Evolutionary conservation across 2,113 vertebrate species (phyloP).

Genomic region (Narcine bancroftii): DNA sequence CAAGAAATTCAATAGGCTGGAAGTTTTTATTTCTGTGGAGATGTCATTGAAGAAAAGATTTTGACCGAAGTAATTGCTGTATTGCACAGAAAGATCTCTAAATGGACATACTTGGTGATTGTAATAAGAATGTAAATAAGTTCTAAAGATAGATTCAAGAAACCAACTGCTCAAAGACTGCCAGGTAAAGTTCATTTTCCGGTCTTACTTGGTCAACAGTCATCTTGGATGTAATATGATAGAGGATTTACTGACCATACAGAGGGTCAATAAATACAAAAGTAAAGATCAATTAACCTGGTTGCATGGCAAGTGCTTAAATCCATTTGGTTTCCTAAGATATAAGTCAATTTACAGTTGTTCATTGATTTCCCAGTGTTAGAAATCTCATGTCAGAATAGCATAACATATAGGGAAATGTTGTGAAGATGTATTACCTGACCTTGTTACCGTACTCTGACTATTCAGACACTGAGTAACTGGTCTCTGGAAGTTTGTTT

Average conservation of each 20-base stretch:
- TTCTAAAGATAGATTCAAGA: not conserved
- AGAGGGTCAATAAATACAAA: not conserved
- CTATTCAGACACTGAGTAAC: not conserved
- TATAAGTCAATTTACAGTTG: not conserved
- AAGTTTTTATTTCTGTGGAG: not conserved
- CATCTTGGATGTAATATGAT: not conserved
- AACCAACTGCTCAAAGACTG: too few species aligned
- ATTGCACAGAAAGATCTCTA: not conserved
- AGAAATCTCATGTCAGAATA: not conserved
- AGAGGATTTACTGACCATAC: not conserved
- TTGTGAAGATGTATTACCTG: not conserved
- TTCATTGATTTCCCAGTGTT: not conserved
- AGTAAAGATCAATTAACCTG: not conserved
- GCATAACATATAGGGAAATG: not conserved
- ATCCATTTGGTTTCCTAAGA: not conserved
- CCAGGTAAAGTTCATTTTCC: too few species aligned
- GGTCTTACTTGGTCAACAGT: not conserved
- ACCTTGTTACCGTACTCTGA: not conserved
- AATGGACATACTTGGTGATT: not conserved
- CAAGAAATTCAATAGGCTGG: not conserved
- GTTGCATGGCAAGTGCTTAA: not conserved
- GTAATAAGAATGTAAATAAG: not conserved
- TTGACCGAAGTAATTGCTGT: too few species aligned
- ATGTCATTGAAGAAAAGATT: not conserved
- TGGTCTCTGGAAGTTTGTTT: not conserved